phyloP scores from a whole-genome alignment of 2,113 vertebrate genomes.

The Cygnus atratus region DNA sequence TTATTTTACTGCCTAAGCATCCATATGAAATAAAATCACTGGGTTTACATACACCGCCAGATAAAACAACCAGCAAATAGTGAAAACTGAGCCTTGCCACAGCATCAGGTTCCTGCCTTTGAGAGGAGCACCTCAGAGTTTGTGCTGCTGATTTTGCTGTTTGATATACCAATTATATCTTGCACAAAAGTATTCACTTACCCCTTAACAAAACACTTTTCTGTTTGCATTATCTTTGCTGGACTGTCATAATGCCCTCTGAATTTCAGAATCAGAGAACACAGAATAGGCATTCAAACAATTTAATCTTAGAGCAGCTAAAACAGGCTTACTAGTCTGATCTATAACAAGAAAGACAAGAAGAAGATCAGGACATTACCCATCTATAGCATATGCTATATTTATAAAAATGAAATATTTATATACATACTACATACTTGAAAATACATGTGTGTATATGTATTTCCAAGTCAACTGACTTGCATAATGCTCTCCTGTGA shows the following conservation, averaged over 20 bases:
- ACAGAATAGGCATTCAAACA: neutral
- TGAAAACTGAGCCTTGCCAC: neutral
- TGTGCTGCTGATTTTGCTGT: neutral
- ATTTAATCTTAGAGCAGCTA: neutral
- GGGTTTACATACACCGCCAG: rapidly evolving
- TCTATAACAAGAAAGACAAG: neutral
- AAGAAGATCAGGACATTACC: neutral
- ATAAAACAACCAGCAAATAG: neutral
- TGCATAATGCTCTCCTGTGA: neutral
- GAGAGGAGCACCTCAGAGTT: neutral
- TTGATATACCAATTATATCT: neutral
- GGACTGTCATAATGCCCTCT: neutral
- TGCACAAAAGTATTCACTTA: neutral
- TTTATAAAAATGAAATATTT: neutral
- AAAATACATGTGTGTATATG: rapidly evolving
- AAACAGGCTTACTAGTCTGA: neutral
- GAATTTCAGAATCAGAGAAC: neutral
- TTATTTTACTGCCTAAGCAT: neutral
- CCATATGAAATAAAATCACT: neutral
- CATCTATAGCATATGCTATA: neutral
- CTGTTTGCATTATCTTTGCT: neutral
- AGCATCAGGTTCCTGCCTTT: neutral
- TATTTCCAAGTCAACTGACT: neutral
- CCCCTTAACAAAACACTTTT: neutral
- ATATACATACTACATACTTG: neutral